Evolutionary conservation across 2,888 invertebrate species (phyloP).

Genomic region (Troilus luridus): DNA sequence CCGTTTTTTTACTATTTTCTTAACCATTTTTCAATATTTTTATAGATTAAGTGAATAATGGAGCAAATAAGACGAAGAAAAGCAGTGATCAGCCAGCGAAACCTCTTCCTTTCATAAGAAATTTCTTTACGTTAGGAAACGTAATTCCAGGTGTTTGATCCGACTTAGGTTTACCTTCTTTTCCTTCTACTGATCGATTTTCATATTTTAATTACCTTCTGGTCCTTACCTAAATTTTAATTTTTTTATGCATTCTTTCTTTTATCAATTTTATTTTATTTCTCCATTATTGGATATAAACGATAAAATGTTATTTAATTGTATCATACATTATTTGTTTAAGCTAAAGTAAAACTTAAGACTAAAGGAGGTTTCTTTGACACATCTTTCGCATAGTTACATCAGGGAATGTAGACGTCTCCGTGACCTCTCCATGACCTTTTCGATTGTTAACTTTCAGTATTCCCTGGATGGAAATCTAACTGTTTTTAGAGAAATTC

Average conservation of each 20-base stretch:
- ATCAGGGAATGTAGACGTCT: not conserved
- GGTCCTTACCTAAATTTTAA: not conserved
- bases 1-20: too few relatives aligned
- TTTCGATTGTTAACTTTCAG: slow-evolving; percentile 1
- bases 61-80: not conserved
- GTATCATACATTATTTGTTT: too few relatives aligned
- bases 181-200: not conserved
- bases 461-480: not conserved
- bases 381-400: not conserved
- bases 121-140: not conserved
- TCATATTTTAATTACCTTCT: not conserved
- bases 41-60: too few relatives aligned
- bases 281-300: not conserved
- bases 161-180: not conserved
- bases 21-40: too few relatives aligned
- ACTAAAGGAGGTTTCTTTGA: not conserved
- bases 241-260: not conserved
- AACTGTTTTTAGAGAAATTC: not conserved
- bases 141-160: not conserved
- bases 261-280: not conserved
- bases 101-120: not conserved
- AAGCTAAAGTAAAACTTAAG: not conserved
- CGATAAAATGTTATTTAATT: too few relatives aligned
- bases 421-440: not conserved
- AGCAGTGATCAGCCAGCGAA: not conserved